Evolutionary conservation across 2,888 invertebrate genomes (phyloP).

Genomic region (Trachelus troglodyta): DNA sequence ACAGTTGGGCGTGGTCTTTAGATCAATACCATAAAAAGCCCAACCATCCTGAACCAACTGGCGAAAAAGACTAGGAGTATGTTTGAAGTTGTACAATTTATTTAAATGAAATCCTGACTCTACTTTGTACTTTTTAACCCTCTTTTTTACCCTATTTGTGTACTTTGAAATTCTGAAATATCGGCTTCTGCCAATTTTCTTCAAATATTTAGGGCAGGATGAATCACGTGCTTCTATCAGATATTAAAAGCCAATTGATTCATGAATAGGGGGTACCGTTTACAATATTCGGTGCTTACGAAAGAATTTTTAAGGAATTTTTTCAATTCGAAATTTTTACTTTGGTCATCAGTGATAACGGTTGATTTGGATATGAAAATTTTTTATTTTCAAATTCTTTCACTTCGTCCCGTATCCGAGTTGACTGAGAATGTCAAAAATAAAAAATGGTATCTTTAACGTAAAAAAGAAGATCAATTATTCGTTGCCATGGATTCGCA

Average conservation of each 20-base stretch:
- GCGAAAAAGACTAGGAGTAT: not conserved
- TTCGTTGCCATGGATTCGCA: not conserved
- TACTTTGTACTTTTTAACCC: not conserved
- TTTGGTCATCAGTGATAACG: too few species aligned
- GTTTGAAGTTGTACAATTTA: not conserved
- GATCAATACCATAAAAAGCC: constrained; percentile 52
- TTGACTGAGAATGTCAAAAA: too few species aligned
- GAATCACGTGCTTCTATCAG: not conserved
- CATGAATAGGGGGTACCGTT: too few species aligned
- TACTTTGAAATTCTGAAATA: not conserved
- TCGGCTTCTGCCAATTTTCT: not conserved
- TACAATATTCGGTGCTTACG: too few species aligned
- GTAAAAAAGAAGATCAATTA: not conserved
- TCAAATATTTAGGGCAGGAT: not conserved
- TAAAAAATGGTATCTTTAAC: too few species aligned
- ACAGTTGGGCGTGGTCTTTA: constrained; percentile 46
- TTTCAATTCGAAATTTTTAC: too few species aligned
- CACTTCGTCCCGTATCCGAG: too few species aligned
- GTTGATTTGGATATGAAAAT: too few species aligned
- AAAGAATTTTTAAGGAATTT: too few species aligned
- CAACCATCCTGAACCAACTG: not conserved
- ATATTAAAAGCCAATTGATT: too few species aligned
- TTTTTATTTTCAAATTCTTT: too few species aligned
- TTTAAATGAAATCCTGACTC: not conserved
- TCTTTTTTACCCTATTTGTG: not conserved